Evolutionary conservation across 2,888 invertebrate species (phyloP).

Genomic region (Sialis lutaria): DNA sequence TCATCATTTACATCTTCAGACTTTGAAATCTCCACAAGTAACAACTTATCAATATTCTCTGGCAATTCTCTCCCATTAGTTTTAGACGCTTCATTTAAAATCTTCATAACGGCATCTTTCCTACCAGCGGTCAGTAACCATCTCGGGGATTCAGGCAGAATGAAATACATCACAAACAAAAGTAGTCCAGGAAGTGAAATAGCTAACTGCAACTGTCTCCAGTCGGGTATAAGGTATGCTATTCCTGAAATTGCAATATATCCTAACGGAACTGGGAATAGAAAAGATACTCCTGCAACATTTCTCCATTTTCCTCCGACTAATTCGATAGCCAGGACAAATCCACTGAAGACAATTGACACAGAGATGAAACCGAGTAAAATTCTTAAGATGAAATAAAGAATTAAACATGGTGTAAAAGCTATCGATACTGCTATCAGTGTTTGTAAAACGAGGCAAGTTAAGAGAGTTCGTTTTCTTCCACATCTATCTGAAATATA

Average conservation of each 20-base stretch:
- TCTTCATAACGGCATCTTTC: conserved; percentile 46
- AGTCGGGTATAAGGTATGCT: conserved; percentile 52
- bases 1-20: conserved; percentile 28
- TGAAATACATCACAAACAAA: conserved; percentile 34
- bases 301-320: conserved; percentile 68
- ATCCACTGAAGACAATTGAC: conserved; percentile 67
- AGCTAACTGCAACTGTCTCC: conserved; percentile 53
- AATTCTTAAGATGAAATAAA: conserved; percentile 51
- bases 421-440: conserved; percentile 46
- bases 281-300: conserved; percentile 62
- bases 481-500: conserved; percentile 65
- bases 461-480: conserved; percentile 55
- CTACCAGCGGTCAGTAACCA: conserved; percentile 59
- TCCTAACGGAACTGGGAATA: conserved; percentile 60
- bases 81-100: conserved; percentile 44
- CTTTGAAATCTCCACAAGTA: conserved; percentile 22
- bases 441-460: conserved; percentile 50
- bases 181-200: conserved; percentile 55
- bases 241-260: conserved; percentile 56
- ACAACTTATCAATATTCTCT: conserved; percentile 47
- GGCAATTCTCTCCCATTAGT: conserved; percentile 47
- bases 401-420: conserved; percentile 48
- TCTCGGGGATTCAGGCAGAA: conserved; percentile 64
- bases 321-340: conserved; percentile 61
- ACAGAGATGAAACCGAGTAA: conserved; percentile 60